Evolutionary conservation across 2,113 vertebrate genomes (phyloP), one percentile per base, ranked within the genome.

Genomic region (Saccopteryx leptura): DNA sequence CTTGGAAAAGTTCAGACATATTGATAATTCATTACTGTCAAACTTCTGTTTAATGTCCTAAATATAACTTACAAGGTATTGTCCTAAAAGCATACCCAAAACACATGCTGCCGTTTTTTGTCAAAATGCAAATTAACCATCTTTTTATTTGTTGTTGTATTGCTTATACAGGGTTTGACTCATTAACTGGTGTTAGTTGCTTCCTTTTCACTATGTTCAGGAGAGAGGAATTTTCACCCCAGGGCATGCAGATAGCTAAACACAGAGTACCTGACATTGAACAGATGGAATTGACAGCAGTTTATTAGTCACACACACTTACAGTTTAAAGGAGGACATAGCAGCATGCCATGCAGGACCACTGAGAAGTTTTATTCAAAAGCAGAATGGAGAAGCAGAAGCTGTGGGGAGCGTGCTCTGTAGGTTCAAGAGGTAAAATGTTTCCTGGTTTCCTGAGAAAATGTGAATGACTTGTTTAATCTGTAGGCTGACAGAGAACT

Each of bases 341-440:
- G 39, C 14, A 33, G 58, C 66, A 54, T 0, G 2, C 3, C 14
- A 48, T 9, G 3, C 8, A 39, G 50, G 28, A 28, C 6, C 18
- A n/a, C 1, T 10, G 3, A 7, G 2, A 33, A 7, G 7, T 24
- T 50, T 23, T 0, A 23, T 8, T 56, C 52, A 13, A 13, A 14
- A 76, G 31, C 4, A 2, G n/a, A 71, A 11, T 63, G 4, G 26
- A n/a, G 4, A 87, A 31, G 26, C 3, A 46, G 28, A 8, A 21
- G 0, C 19, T 54, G 9, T 21, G 52, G 5, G 28, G 60, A 50
- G 8, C 7, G 48, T 46, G 1, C 4, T 46, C 48, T 39, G 6
- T n/a, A n/a, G 21, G 71, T 83, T 75, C 19, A 31, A 63, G 10
- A 78, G 19, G 2, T 46, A 24, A 4, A 10, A 15, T 15, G 19